Evolutionary conservation across 2,888 invertebrate genomes (phyloP), one percentile per base, ranked within the genome.

Genomic region (Chloroclystis v-ata): DNA sequence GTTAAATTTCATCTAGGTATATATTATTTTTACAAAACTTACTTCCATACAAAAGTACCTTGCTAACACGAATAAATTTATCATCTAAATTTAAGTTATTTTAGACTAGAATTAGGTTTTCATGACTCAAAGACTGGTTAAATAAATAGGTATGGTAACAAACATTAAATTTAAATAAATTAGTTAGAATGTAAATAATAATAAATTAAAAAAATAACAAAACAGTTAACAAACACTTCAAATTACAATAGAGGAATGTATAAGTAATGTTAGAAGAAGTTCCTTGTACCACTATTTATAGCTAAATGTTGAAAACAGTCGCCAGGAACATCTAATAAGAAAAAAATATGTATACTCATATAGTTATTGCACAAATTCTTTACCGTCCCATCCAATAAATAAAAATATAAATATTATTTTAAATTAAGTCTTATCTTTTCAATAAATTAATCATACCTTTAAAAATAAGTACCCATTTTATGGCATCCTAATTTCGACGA

Each of bases 181-280:
- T 16, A 33, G 20, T 28, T 40, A 37, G n/a, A n/a, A n/a, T n/a
- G n/a, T n/a, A n/a, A n/a, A n/a, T n/a, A 29, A 38, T 12, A 63
- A 67, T 69, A 67, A 73, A 70, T 63, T 63, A 70, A 69, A 69
- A 63, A 72, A 68, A 39, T 64, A 75, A 74, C 68, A 71, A 66
- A 42, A 39, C 41, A 44, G 43, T 43, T 52, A 50, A 65, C 59
- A 61, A 60, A 56, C 43, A 54, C 54, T 49, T 44, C 52, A 54
- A 61, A 47, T 52, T 35, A 67, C 65, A 64, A 66, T 67, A 69
- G 30, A 70, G 75, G 75, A 77, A 77, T 76, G 75, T 75, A 65
- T 65, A 59, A 48, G 35, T 13, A 13, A 44, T 44, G 10, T 24
- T 35, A 42, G 28, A 32, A 43, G n/a, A 35, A 8, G 29, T 52